A percentile compares a stretch with the other conserved stretches of the same genome.
Conservation (phyloP, 2,797 vertebrate species). For the Chaenodraco wilsoni region DNA sequence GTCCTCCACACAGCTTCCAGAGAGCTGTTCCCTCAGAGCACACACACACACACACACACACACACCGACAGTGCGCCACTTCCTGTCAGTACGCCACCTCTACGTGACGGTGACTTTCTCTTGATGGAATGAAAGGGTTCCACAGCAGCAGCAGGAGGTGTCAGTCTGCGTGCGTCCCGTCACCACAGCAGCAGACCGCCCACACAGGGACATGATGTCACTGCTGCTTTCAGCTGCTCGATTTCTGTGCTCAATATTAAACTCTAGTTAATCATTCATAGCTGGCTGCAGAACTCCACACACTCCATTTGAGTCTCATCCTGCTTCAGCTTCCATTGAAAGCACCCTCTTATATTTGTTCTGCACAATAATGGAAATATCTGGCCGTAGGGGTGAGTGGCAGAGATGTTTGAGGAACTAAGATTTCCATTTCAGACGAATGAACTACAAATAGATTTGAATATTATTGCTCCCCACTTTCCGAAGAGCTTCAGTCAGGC, state of each 20-base stretch:
- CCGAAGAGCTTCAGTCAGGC: background rate
- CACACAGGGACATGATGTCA: constrained; percentile 47
- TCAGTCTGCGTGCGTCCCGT: background rate
- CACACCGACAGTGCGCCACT: background rate
- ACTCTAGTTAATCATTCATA: background rate
- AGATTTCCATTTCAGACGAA: background rate
- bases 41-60: no score
- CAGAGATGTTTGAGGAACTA: background rate
- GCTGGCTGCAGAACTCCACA: background rate
- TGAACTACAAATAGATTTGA: background rate
- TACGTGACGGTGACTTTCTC: no score
- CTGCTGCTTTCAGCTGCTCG: background rate
- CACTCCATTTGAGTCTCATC: background rate
- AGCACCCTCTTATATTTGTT: background rate
- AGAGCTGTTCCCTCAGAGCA: constrained; percentile 1
- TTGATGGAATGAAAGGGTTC: background rate
- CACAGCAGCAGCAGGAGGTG: background rate
- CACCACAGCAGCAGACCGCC: constrained; percentile 4
- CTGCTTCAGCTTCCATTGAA: background rate
- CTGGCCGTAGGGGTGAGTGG: no score
- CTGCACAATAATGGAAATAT: background rate
- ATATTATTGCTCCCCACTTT: background rate
- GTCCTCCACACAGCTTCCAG: constrained; percentile 25
- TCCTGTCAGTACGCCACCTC: background rate
- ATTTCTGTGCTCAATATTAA: background rate